Base-by-base conservation (phyloP, 2,113 vertebrate species). In the Neofelis nebulosa region DNA sequence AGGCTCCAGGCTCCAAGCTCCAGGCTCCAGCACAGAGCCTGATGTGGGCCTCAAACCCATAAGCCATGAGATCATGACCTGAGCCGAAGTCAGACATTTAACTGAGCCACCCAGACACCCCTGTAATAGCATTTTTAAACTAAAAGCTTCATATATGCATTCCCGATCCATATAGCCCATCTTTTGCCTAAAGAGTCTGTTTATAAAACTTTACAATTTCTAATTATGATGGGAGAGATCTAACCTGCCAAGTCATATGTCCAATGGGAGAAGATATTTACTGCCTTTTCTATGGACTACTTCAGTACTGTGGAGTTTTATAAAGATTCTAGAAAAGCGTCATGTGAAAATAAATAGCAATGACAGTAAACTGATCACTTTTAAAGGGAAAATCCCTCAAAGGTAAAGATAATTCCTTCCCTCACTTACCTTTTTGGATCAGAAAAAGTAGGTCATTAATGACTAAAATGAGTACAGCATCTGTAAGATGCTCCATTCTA, bases 261-360 rank as follows among this genome's bases (percentile, higher is more conserved):
- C 96, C 96, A 96, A 89, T 97, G 97, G 95, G 93, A 98, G 95
- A 97, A 95, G 85, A 97, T 94, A 93, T 89, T 68, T 84, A 98
- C 95, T 98, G 68, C 92, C 82, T 98, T 98, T 98, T 98, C 97
- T 98, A 97, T 95, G 97, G 68, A 98, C 96, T 73, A 95, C 97
- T 97, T 98, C 92, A 96, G 97, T 97, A 98, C 38, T 45, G 27
- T 82, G 61, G 96, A 98, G 91, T 92, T 98, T 94, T 98, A 93
- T 91, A 97, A 98, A 87, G 81, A 97, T 83, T 97, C 92, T 93
- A 97, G 94, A 98, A 97, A 97, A 98, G 87, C 48, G 36, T 76
- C 71, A 92, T 38, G 76, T 95, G 61, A 98, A 98, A 98, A 97
- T 81, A 61, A 97, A 98, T 79, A 93, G 63, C 84, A 98, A 68